Evolutionary conservation across 1,140 invertebrate genomes (phyloP).

Genomic region (Coptotermes formosanus): DNA sequence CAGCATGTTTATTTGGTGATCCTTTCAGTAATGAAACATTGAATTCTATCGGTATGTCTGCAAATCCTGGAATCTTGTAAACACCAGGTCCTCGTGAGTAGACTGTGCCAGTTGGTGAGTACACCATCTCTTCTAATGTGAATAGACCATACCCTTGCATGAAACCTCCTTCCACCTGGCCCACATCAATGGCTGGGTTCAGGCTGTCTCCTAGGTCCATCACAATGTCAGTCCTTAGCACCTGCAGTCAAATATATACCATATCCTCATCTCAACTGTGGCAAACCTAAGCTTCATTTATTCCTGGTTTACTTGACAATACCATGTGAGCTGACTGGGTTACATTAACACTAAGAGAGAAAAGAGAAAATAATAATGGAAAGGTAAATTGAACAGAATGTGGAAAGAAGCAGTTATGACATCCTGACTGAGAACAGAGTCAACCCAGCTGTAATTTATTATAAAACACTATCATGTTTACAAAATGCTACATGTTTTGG

Average conservation of each 20-base stretch:
- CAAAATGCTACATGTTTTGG: no score
- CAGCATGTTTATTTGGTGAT: conserved; percentile 80
- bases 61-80: conserved; percentile 91
- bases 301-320: no score
- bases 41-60: conserved; percentile 87
- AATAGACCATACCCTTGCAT: conserved; percentile 92
- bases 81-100: conserved; percentile 85
- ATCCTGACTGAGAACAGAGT: no score
- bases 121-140: conserved; percentile 85
- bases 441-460: no score
- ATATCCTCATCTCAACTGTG: no score
- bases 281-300: no score
- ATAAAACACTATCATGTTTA: no score
- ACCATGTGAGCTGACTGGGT: no score
- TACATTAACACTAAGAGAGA: no score
- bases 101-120: conserved; percentile 77
- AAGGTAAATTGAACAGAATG: no score
- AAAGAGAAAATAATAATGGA: no score
- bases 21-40: conserved; percentile 90
- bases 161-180: conserved; percentile 93
- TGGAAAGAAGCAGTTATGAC: no score
- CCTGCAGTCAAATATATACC: conserved; percentile 47
- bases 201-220: conserved; percentile 93
- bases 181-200: conserved; percentile 95
- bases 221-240: conserved; percentile 86